Evolutionary conservation across 2,888 invertebrate genomes (phyloP).

Genomic region (Lasius platythorax): DNA sequence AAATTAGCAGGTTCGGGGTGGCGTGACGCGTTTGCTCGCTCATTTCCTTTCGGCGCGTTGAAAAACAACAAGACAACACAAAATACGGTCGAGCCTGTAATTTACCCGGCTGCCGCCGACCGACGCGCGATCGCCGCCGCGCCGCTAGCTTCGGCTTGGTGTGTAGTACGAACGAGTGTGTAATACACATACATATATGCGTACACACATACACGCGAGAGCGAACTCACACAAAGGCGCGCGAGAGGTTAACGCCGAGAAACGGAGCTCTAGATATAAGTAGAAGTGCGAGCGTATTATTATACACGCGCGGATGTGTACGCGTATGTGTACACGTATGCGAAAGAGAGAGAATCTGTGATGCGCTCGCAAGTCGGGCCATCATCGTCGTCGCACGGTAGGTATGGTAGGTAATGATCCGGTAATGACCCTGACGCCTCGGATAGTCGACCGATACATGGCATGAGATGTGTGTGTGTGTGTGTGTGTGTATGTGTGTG

Average conservation of each 20-base stretch:
- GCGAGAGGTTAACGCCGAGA: constrained; percentile 36
- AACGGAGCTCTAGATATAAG: constrained; percentile 35
- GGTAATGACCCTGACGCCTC: constrained; percentile 85
- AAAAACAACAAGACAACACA: constrained; percentile 86
- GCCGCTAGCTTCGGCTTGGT: constrained; percentile 3
- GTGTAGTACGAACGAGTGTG: constrained; percentile 53
- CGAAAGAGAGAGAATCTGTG: constrained; percentile 19
- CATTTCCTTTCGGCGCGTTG: constrained; percentile 86
- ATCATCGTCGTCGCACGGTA: constrained; percentile 83
- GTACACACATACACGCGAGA: constrained; percentile 21
- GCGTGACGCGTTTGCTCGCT: constrained; percentile 86
- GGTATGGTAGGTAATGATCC: constrained; percentile 85
- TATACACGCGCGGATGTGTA: not conserved
- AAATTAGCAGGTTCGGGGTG: constrained; percentile 86
- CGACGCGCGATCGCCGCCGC: constrained; percentile 71
- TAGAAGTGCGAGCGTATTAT: not conserved
- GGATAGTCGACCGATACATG: constrained; percentile 72
- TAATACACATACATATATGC: constrained; percentile 20
- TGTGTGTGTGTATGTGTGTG: constrained; percentile 3
- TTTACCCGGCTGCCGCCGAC: constrained; percentile 85
- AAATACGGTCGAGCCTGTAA: constrained; percentile 86
- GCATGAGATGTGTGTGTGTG: constrained; percentile 54
- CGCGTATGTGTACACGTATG: not conserved
- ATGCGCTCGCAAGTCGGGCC: constrained; percentile 63
- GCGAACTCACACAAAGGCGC: constrained; percentile 15